phyloP scores from a whole-genome alignment of 2,888 invertebrate genomes.

The Oxytorus armatus region DNA sequence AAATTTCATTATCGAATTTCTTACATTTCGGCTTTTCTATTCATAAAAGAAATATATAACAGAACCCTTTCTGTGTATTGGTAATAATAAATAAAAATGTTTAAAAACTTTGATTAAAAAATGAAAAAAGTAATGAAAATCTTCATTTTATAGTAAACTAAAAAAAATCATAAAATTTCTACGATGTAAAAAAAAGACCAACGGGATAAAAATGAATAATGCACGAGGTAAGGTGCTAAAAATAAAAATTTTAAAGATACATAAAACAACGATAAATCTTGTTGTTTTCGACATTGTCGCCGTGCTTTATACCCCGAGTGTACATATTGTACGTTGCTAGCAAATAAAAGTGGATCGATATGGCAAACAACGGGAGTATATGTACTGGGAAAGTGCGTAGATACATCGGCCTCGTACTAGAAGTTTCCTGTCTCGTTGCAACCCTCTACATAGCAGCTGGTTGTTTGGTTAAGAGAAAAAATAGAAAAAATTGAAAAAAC shows the following conservation, averaged over 20 bases:
- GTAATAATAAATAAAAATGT: too few relatives aligned
- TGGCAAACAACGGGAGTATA: conserved; percentile 55
- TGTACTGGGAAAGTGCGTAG: conserved; percentile 25
- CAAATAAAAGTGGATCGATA: conserved; percentile 52
- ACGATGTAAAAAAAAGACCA: too few relatives aligned
- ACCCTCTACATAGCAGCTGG: conserved; percentile 18
- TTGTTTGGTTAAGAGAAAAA: conserved; percentile 8
- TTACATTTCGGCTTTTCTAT: too few relatives aligned
- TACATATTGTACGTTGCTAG: conserved; percentile 19
- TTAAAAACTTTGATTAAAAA: too few relatives aligned
- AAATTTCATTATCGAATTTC: too few relatives aligned
- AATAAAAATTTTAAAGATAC: background rate
- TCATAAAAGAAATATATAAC: too few relatives aligned
- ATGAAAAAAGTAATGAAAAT: too few relatives aligned
- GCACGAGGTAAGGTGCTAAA: background rate
- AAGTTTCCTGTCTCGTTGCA: too few relatives aligned
- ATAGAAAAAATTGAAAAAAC: conserved; percentile 6
- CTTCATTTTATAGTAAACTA: too few relatives aligned
- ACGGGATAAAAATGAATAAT: too few relatives aligned
- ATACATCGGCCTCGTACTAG: conserved; percentile 46
- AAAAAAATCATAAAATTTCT: too few relatives aligned
- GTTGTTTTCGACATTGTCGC: background rate
- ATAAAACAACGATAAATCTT: conserved; percentile 2
- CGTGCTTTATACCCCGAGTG: background rate
- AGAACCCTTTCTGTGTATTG: too few relatives aligned